A percentile compares a stretch with the other conserved stretches of the same genome.
phyloP scores from a whole-genome alignment of 2,797 vertebrate genomes.

The Siniperca scherzeri region DNA sequence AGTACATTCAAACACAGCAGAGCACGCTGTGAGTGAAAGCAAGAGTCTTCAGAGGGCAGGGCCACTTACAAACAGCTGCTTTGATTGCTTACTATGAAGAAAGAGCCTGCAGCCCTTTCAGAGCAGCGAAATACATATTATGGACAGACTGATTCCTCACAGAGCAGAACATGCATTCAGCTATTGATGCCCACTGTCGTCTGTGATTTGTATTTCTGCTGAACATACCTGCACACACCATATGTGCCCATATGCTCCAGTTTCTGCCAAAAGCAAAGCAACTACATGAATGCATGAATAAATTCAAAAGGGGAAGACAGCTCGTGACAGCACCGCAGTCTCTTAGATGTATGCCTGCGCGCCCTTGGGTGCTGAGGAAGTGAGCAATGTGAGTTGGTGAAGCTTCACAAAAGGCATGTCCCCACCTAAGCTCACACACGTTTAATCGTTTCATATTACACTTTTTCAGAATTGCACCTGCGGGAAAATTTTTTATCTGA shows the following conservation, averaged over 20 bases:
- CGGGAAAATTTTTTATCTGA: slow-evolving; percentile 44
- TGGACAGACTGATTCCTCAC: neutral
- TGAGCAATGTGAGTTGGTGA: neutral
- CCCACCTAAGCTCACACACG: neutral
- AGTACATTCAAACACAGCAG: slow-evolving; percentile 24
- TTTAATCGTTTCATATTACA: slow-evolving; percentile 16
- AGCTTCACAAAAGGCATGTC: neutral
- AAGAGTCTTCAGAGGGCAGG: slow-evolving; percentile 18
- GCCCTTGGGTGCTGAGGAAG: slow-evolving; percentile 10
- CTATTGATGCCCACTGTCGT: neutral
- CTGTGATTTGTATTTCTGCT: slow-evolving; percentile 20
- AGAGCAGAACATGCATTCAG: slow-evolving; percentile 13
- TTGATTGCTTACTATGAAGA: slow-evolving; percentile 25
- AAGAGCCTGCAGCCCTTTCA: slow-evolving; percentile 14
- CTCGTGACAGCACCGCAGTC: neutral
- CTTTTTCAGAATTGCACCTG: slow-evolving; percentile 20
- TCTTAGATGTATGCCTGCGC: neutral
- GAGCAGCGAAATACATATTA: slow-evolving; percentile 8
- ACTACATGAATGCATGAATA: neutral
- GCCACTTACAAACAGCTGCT: slow-evolving; percentile 47
- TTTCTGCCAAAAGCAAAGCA: slow-evolving; percentile 3
- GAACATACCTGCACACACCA: slow-evolving; percentile 30
- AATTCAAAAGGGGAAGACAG: slow-evolving; percentile 28
- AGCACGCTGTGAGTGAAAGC: slow-evolving; percentile 4
- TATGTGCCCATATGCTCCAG: slow-evolving; percentile 21